These are phyloP conservation scores for Cheilosia pagana DNA, from an alignment of 2,888 invertebrate species.

Conservation along the genomic window DNA sequence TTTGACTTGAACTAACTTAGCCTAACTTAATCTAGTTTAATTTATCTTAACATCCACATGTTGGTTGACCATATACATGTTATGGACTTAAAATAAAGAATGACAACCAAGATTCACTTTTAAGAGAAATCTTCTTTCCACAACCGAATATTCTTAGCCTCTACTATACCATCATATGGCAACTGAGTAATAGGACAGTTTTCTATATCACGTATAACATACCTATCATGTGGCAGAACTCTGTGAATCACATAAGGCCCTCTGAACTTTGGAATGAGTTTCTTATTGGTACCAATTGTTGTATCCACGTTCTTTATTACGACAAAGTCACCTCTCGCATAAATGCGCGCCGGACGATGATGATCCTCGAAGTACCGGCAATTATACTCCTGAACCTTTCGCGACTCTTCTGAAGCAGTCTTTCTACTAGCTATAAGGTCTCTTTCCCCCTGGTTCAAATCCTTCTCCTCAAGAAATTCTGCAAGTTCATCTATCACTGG, in stretches of 20 bases:
- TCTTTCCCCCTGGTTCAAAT: not conserved
- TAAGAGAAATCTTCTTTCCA: not conserved
- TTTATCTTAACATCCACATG: no score
- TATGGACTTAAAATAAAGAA: no score
- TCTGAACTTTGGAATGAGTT: not conserved
- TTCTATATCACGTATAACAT: not conserved
- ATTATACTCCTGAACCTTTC: no score
- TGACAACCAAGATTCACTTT: no score
- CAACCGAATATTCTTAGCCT: not conserved
- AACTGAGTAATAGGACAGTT: not conserved
- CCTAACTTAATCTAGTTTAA: no score
- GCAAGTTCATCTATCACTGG: slow-evolving; percentile 23
- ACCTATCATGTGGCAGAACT: not conserved
- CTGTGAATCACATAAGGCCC: not conserved
- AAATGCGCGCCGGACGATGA: no score
- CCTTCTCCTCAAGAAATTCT: not conserved
- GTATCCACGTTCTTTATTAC: not conserved
- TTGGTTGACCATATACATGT: no score
- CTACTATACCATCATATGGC: not conserved
- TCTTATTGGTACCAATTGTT: not conserved
- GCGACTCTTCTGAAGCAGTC: no score
- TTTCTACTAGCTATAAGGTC: no score
- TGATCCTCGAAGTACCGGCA: no score
- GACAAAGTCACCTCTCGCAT: no score
- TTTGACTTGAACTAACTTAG: no score